Conservation (phyloP, 1,140 invertebrate species). For the Saccostrea cuccullata region DNA sequence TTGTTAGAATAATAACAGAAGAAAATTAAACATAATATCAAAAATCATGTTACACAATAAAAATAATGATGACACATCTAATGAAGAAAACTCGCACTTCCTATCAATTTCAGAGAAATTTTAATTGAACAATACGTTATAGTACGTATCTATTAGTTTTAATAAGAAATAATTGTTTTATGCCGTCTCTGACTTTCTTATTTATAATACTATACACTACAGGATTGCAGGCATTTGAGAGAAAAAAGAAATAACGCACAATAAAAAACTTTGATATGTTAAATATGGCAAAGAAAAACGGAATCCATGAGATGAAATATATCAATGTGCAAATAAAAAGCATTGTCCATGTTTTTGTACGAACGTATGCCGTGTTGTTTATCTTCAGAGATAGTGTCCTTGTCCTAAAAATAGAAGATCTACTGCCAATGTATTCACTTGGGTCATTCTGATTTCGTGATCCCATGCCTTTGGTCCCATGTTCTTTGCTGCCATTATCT, state of each 20-base stretch:
- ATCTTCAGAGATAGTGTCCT: not conserved
- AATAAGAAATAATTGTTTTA: not conserved
- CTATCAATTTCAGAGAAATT: too few species aligned
- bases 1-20: too few species aligned
- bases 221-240: not conserved
- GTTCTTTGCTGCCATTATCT: not conserved
- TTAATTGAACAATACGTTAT: too few species aligned
- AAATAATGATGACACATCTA: too few species aligned
- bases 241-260: not conserved
- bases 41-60: too few species aligned
- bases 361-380: not conserved
- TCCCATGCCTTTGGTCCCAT: too few species aligned
- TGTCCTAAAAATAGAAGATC: not conserved
- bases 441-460: too few species aligned
- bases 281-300: not conserved
- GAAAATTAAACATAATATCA: too few species aligned
- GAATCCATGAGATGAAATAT: not conserved
- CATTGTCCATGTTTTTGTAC: conserved; percentile 3
- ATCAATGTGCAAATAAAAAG: not conserved
- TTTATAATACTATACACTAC: not conserved
- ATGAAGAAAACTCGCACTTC: too few species aligned
- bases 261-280: not conserved
- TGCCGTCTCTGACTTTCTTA: not conserved
- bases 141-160: too few species aligned
- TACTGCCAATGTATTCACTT: too few species aligned